Percentiles rank a stretch among this genome's conserved stretches.
Conservation (phyloP, 53 echinoderm and acorn worm genomes). For the Holothuria scabra region DNA sequence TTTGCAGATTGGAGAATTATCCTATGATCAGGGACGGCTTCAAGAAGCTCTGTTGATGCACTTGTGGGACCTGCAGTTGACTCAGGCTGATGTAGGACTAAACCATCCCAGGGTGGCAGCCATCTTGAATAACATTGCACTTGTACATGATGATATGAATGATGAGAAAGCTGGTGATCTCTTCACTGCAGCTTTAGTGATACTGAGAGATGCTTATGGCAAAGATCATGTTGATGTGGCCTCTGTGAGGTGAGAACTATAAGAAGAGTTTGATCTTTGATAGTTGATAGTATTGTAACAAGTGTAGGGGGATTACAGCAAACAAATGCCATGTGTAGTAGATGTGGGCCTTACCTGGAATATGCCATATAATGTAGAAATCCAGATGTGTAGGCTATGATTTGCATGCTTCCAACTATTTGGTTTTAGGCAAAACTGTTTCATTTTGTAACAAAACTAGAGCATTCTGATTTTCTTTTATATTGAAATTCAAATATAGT, state of each 20-base stretch:
- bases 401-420: too few species aligned
- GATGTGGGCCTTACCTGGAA: too few species aligned
- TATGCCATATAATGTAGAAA: too few species aligned
- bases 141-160: slow-evolving; percentile 81
- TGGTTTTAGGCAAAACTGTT: too few species aligned
- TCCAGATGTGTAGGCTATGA: too few species aligned
- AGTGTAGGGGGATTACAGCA: too few species aligned
- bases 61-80: slow-evolving; percentile 75
- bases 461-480: too few species aligned
- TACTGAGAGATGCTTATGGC: slow-evolving; percentile 74
- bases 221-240: slow-evolving; percentile 9
- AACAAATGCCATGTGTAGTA: too few species aligned
- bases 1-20: slow-evolving; percentile 74
- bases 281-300: too few species aligned
- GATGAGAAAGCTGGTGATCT: slow-evolving; percentile 64
- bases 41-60: slow-evolving; percentile 75
- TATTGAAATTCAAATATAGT: too few species aligned
- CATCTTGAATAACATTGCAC: slow-evolving; percentile 82
- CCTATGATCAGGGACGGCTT: slow-evolving; percentile 72
- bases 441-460: too few species aligned
- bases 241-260: slow-evolving; percentile 5
- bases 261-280: neutral
- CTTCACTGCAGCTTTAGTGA: slow-evolving; percentile 69
- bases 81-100: slow-evolving; percentile 71
- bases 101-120: slow-evolving; percentile 81